Evolutionary conservation across 1,140 invertebrate species (phyloP), one percentile per base, ranked within the genome.

Genomic region (Pseudomyrmex cubaensis): DNA sequence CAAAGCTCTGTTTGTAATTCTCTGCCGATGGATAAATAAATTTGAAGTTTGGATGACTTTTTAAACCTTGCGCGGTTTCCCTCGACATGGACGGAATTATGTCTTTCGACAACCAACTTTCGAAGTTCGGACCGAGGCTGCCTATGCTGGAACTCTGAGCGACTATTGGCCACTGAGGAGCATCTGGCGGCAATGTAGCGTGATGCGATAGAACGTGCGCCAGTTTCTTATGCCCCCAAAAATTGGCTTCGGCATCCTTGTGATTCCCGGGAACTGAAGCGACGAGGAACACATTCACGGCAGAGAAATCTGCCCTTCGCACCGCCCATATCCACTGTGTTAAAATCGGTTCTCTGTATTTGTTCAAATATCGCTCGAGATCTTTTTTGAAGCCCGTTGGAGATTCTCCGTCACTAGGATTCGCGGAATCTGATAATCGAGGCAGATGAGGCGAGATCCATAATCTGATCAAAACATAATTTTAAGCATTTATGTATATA

Each of bases 141-240:
- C 99, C 98, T 78, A 99, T 97, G 87, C 98, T 99, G 13, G 98
- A 99, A 86, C 98, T 97, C 93, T 99, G 98, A 15, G 97, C 97
- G 46, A 99, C 92, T 7, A 97, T 92, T 20, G 95, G 95, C 96
- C 97, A 97, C 25, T 95, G 91, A 73, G 92, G 92, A 5, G 95
- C 94, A 76, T 94, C 93, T 0, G 91, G 86, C 0, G 96, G 95
- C 46, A 96, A 87, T n/a, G 85, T 84, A 22, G 95, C 96, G 90
- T 97, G 95, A 52, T 96, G 95, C 1, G 95, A 95, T 8, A 98
- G 91, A 72, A 98, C 92, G 20, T 95, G 92, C 2, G 95, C 95
- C 4, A 98, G 93, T 82, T 96, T 96, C 57, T 96, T 94, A 90
- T 98, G 96, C 3, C 98, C 98, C 96, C 96, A 98, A 2, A 85